Conservation (phyloP, 92 coral and sea anemone species). For the Palythoa caribaeorum region DNA sequence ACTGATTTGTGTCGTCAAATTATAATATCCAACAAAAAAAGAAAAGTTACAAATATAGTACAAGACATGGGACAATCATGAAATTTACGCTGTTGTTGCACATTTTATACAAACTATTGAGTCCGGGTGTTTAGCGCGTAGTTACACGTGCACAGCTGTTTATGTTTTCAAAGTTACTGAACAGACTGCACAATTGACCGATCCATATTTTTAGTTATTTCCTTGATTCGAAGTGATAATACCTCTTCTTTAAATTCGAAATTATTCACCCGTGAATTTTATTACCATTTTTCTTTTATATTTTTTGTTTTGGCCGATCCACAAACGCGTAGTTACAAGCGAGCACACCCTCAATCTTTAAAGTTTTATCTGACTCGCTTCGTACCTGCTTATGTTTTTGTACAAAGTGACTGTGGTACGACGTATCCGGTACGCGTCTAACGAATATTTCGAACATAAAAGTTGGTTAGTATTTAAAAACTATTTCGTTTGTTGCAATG, state of each 20-base stretch:
- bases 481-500: background rate
- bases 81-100: slow-evolving; percentile 11
- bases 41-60: background rate
- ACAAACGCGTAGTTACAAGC: background rate
- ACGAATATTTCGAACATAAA: background rate
- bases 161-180: background rate
- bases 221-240: background rate
- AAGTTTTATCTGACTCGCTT: background rate
- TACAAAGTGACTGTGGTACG: slow-evolving; percentile 4
- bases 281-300: background rate
- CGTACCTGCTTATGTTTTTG: background rate
- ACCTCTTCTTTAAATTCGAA: background rate
- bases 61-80: background rate
- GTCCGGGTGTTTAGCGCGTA: background rate
- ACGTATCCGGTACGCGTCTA: slow-evolving; percentile 1
- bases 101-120: background rate
- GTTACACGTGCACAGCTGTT: slow-evolving; percentile 11
- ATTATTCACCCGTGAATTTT: background rate
- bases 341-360: background rate
- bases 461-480: background rate
- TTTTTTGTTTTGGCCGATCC: background rate
- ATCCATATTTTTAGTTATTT: background rate
- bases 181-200: slow-evolving; percentile 1
- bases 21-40: slow-evolving; percentile 1
- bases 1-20: background rate